Evolutionary conservation across 1,140 invertebrate genomes (phyloP).

Genomic region (Prorops nasuta): DNA sequence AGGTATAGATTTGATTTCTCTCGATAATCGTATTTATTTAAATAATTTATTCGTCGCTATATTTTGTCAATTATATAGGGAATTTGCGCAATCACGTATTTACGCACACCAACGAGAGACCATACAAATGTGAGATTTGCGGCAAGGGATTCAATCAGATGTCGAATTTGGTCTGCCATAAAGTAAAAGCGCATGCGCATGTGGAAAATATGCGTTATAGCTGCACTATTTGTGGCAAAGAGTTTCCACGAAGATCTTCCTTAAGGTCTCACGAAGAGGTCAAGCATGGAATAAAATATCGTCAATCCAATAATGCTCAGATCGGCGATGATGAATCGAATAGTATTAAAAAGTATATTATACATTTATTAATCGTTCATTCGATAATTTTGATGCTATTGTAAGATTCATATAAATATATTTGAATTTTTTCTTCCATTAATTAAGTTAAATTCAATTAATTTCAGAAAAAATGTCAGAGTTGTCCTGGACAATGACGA

Average conservation of each 20-base stretch:
- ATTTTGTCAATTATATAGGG: constrained; percentile 52
- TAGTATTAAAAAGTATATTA: constrained; percentile 35
- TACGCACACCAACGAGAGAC: constrained; percentile 77
- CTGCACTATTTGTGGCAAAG: constrained; percentile 60
- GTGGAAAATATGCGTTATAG: constrained; percentile 58
- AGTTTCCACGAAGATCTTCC: constrained; percentile 58
- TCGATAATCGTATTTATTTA: constrained; percentile 3
- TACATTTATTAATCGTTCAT: background rate
- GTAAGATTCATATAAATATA: background rate
- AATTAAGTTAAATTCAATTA: constrained; percentile 6
- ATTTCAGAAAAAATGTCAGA: constrained; percentile 45
- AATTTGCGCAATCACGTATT: constrained; percentile 72
- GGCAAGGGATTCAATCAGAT: constrained; percentile 79
- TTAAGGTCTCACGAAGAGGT: constrained; percentile 62
- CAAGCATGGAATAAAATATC: constrained; percentile 59
- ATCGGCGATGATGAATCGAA: constrained; percentile 24
- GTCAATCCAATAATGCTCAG: constrained; percentile 30
- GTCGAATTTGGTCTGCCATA: constrained; percentile 77
- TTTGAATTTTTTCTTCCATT: background rate
- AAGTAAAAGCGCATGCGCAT: constrained; percentile 66
- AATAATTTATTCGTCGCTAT: constrained; percentile 4
- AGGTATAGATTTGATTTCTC: constrained; percentile 51
- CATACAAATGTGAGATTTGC: constrained; percentile 78
- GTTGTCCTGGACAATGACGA: constrained; percentile 50
- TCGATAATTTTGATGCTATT: background rate